phyloP scores from a whole-genome alignment of 1,140 invertebrate species.

The Dendroctonus valens region DNA sequence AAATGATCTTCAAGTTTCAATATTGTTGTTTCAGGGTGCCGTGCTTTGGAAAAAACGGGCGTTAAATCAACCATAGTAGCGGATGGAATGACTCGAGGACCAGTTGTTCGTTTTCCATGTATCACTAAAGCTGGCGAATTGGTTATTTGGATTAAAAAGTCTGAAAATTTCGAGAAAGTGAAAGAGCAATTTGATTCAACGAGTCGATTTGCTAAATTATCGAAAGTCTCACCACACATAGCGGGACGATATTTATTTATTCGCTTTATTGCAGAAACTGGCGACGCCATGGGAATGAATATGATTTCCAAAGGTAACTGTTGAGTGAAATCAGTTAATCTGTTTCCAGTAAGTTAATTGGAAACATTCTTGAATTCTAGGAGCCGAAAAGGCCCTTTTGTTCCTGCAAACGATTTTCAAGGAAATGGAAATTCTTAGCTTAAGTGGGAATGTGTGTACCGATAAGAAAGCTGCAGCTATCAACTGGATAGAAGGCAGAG shows the following conservation, averaged over 20 bases:
- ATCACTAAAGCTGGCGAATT: slow-evolving; percentile 74
- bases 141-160: slow-evolving; percentile 78
- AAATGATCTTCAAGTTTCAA: background rate
- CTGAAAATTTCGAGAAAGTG: slow-evolving; percentile 75
- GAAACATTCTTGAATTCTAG: slow-evolving; percentile 47
- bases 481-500: slow-evolving; percentile 97
- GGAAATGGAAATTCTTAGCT: slow-evolving; percentile 87
- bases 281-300: slow-evolving; percentile 99
- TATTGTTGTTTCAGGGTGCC: slow-evolving; percentile 51
- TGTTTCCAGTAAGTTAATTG: background rate
- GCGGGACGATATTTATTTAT: slow-evolving; percentile 87
- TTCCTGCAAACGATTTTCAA: slow-evolving; percentile 70
- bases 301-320: slow-evolving; percentile 83
- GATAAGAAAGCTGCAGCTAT: slow-evolving; percentile 97
- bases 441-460: slow-evolving; percentile 96
- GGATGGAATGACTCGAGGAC: slow-evolving; percentile 95
- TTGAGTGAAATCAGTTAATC: background rate
- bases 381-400: slow-evolving; percentile 80
- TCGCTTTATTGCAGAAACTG: slow-evolving; percentile 90
- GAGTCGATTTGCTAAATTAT: slow-evolving; percentile 79
- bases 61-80: slow-evolving; percentile 76
- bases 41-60: slow-evolving; percentile 77
- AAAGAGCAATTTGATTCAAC: slow-evolving; percentile 86
- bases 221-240: slow-evolving; percentile 74
- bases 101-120: slow-evolving; percentile 83